phyloP scores from a whole-genome alignment of 2,888 invertebrate species.

The Sarcophaga variegata region DNA sequence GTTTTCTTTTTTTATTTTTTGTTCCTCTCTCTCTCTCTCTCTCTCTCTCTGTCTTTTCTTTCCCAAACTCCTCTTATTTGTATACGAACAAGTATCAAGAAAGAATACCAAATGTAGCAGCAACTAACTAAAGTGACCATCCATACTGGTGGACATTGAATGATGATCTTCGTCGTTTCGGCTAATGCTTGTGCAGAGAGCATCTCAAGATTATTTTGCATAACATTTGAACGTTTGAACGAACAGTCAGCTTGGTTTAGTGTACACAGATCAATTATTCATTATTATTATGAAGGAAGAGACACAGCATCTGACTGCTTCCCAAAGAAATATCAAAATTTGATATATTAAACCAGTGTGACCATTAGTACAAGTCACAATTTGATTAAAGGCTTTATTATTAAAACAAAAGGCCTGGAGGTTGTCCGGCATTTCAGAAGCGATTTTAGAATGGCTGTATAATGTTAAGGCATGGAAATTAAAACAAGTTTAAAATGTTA shows the following conservation, averaged over 20 bases:
- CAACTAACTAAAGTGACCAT: not conserved
- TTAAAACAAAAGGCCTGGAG: conserved; percentile 14
- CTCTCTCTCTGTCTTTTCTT: not conserved
- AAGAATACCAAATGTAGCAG: not conserved
- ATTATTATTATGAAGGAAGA: conserved; percentile 11
- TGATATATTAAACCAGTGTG: conserved; percentile 19
- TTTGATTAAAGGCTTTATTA: conserved; percentile 21
- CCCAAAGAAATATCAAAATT: not conserved
- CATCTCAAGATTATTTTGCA: conserved; percentile 53
- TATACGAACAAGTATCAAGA: too few species aligned
- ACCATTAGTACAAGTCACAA: conserved; percentile 1
- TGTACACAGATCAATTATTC: conserved; percentile 55
- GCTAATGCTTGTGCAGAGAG: conserved; percentile 26
- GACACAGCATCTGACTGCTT: not conserved
- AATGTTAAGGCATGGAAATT: too few species aligned
- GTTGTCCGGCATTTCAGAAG: not conserved
- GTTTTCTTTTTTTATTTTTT: conserved; percentile 11
- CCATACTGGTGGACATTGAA: conserved; percentile 12
- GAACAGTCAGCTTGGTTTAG: conserved; percentile 22
- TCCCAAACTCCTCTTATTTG: not conserved
- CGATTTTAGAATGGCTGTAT: too few species aligned
- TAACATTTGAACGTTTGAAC: conserved; percentile 35
- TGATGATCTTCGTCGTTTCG: conserved; percentile 34
- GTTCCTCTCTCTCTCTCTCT: not conserved
- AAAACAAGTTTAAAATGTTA: too few species aligned